A percentile compares a stretch with the other conserved stretches of the same genome.
phyloP scores from a whole-genome alignment of 2,888 invertebrate genomes.

The Netelia virgata region DNA sequence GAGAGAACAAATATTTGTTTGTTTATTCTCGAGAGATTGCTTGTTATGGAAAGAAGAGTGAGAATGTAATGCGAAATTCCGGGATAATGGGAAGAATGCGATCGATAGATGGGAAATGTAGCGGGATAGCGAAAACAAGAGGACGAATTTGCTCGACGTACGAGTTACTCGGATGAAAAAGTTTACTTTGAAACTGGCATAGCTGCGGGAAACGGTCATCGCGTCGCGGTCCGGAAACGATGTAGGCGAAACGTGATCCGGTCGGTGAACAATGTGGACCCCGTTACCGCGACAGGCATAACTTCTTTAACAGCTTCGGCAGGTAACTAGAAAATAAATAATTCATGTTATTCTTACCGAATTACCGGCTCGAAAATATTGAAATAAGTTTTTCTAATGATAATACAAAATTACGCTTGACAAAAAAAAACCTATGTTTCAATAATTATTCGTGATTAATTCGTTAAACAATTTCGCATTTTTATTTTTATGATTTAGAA shows the following conservation, averaged over 20 bases:
- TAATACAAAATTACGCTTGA: not conserved
- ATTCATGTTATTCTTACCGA: not conserved
- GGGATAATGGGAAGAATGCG: too few relatives aligned
- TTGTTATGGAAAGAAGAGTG: too few relatives aligned
- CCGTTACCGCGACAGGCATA: constrained; percentile 70
- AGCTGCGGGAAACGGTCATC: not conserved
- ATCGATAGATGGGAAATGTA: too few relatives aligned
- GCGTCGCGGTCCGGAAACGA: constrained; percentile 73
- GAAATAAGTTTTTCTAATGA: not conserved
- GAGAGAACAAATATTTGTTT: too few relatives aligned
- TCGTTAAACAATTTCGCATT: too few relatives aligned
- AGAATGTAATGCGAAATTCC: too few relatives aligned
- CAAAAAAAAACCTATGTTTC: not conserved
- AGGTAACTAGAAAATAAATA: constrained; percentile 54
- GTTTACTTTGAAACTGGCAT: not conserved
- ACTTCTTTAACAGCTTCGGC: constrained; percentile 40
- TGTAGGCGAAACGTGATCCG: constrained; percentile 73
- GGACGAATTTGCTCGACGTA: too few relatives aligned
- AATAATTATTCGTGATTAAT: not conserved
- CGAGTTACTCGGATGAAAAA: too few relatives aligned
- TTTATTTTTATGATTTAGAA: too few relatives aligned
- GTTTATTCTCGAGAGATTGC: too few relatives aligned
- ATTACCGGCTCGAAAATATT: not conserved
- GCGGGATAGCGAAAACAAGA: too few relatives aligned
- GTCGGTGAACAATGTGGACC: constrained; percentile 75